Evolutionary conservation across 1,140 invertebrate species (phyloP), one percentile per base, ranked within the genome.

Genomic region (Cyclina sinensis): DNA sequence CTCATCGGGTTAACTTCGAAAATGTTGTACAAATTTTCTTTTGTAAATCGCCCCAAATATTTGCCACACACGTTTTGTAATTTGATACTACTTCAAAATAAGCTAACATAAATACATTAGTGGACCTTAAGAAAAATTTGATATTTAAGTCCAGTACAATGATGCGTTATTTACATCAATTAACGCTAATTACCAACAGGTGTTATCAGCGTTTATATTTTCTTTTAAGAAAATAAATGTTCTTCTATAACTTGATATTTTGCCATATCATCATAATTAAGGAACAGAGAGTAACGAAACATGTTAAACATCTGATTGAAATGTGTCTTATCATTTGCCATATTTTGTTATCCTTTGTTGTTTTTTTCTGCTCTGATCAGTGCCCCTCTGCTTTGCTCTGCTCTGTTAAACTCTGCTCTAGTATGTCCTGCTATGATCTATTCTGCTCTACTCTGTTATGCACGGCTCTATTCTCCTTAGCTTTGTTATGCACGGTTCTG

Each of bases 61-160:
- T 11, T 65, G n/a, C 59, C 59, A 65, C 59, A 65, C 59, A 65
- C 59, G n/a, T 30, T 30, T 65, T n/a, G 59, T 65, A 3, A 65
- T 35, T 65, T 35, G 59, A 65, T 27, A 65, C 59, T 35, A 65
- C 59, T 7, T 65, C 59, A 65, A 65, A 65, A 65, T 65, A 35
- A 65, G 2, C 27, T 30, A 65, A 12, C 27, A 27, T 65, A 11
- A 65, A 65, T 27, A 35, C 59, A 30, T 30, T 27, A 30, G 27
- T 65, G 24, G 24, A 65, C 59, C 59, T 65, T 24, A 7, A 5
- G 24, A 16, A 30, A 65, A 65, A 54, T 54, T 65, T 65, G 59
- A 65, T 65, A 65, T n/a, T 7, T 30, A 65, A 35, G 59, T 65
- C 59, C 59, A 30, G 59, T 65, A 65, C 24, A 65, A 65, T 65